Evolutionary conservation across 2,797 vertebrate genomes (phyloP).

Genomic region (Bradypodion pumilum): DNA sequence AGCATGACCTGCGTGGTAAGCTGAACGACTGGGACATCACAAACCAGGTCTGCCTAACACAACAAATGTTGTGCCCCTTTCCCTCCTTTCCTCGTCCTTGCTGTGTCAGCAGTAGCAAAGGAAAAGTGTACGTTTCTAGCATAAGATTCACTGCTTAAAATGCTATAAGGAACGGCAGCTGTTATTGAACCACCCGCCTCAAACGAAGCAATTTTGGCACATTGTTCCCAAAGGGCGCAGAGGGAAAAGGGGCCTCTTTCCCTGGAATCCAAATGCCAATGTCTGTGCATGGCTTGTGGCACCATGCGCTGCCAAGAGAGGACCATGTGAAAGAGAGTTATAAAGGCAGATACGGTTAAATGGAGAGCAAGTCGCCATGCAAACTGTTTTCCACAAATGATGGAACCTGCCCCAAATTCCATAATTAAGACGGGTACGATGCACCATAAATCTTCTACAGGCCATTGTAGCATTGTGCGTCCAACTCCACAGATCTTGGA

Average conservation of each 20-base stretch:
- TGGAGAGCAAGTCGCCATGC: not conserved
- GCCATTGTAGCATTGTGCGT: no score
- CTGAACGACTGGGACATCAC: no score
- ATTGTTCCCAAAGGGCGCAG: not conserved
- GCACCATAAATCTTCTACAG: not conserved
- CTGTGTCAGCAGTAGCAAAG: not conserved
- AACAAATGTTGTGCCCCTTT: not conserved
- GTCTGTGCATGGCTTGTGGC: not conserved
- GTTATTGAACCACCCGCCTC: not conserved
- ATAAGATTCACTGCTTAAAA: not conserved
- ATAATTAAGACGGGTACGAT: not conserved
- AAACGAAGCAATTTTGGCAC: not conserved
- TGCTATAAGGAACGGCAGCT: not conserved
- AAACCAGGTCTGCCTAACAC: not conserved
- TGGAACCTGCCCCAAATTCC: no score
- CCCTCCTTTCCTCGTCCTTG: no score
- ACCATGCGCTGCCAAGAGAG: not conserved
- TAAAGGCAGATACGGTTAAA: not conserved
- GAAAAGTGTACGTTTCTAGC: slow-evolving; percentile 17
- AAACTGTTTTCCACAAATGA: not conserved
- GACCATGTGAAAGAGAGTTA: not conserved
- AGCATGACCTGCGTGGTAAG: no score
- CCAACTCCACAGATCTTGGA: not conserved
- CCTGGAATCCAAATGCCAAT: not conserved
- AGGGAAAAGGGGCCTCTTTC: not conserved